These are phyloP conservation scores for Cinclus mexicanus DNA, from an alignment of 2,113 vertebrate genomes.

Conservation along the genomic window DNA sequence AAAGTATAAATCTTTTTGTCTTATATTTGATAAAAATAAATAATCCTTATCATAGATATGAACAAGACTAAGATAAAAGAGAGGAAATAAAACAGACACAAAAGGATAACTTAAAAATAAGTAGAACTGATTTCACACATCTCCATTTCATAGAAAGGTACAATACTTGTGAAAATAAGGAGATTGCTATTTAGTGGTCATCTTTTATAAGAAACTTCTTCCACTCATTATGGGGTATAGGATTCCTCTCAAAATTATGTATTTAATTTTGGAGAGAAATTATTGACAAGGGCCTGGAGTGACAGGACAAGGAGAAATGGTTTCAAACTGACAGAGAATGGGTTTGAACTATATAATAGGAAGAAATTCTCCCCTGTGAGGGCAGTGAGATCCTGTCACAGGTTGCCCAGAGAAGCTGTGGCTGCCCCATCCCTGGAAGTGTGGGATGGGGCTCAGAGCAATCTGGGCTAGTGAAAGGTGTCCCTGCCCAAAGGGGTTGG, in stretches of 20 bases:
- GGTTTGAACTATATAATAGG: accelerated
- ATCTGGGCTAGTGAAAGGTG: accelerated
- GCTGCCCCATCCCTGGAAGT: not conserved
- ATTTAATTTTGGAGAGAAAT: not conserved
- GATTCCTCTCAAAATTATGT: not conserved
- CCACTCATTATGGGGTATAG: not conserved
- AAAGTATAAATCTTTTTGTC: not conserved
- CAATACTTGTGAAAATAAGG: not conserved
- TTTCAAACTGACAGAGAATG: not conserved
- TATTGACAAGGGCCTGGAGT: not conserved
- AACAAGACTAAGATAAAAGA: not conserved
- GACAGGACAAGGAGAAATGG: not conserved
- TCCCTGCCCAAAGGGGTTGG: not conserved
- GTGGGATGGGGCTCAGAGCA: not conserved
- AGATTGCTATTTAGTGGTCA: not conserved
- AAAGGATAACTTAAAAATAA: not conserved
- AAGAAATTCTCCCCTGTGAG: not conserved
- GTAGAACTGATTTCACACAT: not conserved
- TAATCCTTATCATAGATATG: not conserved
- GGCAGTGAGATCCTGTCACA: not conserved
- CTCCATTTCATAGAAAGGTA: not conserved
- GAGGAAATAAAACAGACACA: not conserved
- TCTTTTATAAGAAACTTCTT: not conserved
- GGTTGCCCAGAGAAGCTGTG: not conserved
- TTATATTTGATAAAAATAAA: not conserved